phyloP scores from a whole-genome alignment of 1,140 invertebrate genomes.

The Pseudomyrmex sp. region DNA sequence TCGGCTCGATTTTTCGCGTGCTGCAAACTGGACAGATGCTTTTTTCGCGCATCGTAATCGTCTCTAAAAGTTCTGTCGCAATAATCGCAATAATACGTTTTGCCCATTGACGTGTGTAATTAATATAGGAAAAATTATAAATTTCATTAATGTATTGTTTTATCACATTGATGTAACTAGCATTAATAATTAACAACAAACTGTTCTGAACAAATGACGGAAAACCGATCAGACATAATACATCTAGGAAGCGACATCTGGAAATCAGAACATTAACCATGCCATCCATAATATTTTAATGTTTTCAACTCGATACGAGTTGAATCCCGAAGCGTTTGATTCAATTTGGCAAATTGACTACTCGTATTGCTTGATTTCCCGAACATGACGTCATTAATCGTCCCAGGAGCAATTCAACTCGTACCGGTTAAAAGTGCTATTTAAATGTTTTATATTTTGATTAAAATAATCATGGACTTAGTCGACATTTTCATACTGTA shows the following conservation, averaged over 20 bases:
- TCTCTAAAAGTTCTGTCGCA: slow-evolving; percentile 89
- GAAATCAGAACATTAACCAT: not conserved
- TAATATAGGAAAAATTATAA: not conserved
- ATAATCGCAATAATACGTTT: slow-evolving; percentile 89
- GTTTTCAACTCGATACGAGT: no score
- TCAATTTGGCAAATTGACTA: no score
- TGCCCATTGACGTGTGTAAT: slow-evolving; percentile 84
- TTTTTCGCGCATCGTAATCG: slow-evolving; percentile 87
- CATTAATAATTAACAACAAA: not conserved
- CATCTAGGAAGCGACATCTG: slow-evolving; percentile 30
- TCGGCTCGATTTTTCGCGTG: slow-evolving; percentile 87
- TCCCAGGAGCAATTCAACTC: no score
- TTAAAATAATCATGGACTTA: no score
- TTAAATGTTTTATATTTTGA: no score
- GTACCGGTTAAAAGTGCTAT: no score
- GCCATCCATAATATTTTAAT: not conserved
- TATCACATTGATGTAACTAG: not conserved
- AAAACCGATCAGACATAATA: not conserved
- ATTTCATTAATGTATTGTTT: not conserved
- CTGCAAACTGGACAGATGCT: slow-evolving; percentile 87
- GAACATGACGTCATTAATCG: no score
- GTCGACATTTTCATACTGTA: no score
- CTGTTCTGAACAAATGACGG: not conserved
- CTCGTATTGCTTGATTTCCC: no score
- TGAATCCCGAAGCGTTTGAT: no score